Percentiles rank a stretch among this genome's conserved stretches.
These are phyloP conservation scores for Drosophila repleta DNA, from an alignment of 1,140 invertebrate species.

Conservation along the genomic window DNA sequence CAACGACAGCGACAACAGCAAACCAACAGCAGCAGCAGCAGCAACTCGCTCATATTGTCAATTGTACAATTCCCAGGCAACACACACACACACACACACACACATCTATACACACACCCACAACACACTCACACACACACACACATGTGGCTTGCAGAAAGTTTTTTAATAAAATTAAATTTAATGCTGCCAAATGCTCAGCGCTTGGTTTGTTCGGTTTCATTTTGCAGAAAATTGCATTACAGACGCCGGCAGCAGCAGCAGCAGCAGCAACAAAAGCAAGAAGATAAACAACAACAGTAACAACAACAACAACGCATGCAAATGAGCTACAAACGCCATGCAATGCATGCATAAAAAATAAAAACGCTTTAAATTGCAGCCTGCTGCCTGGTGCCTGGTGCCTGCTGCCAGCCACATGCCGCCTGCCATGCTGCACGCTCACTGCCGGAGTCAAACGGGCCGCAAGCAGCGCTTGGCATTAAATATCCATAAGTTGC, in stretches of 20 bases:
- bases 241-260: conserved; percentile 48
- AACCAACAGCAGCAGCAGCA: conserved; percentile 27
- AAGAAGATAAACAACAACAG: conserved; percentile 30
- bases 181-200: conserved; percentile 73
- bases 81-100: conserved; percentile 31
- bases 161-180: conserved; percentile 81
- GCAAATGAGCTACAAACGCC: conserved; percentile 79
- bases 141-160: conserved; percentile 51
- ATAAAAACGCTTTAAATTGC: conserved; percentile 70
- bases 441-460: conserved; percentile 4
- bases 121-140: conserved; percentile 18
- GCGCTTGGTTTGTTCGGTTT: conserved; percentile 62
- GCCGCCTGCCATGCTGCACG: too few relatives aligned
- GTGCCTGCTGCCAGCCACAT: not conserved
- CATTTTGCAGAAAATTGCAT: conserved; percentile 75
- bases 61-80: conserved; percentile 74
- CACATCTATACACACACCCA: conserved; percentile 20
- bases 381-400: conserved; percentile 23
- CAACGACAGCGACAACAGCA: conserved; percentile 49
- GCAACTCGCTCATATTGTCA: conserved; percentile 71
- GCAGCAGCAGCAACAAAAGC: conserved; percentile 34
- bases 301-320: conserved; percentile 63
- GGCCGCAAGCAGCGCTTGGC: conserved; percentile 13
- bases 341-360: conserved; percentile 78
- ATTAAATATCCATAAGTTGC: conserved; percentile 59